Base-by-base conservation (phyloP, 2,797 vertebrate species). In the Gorsachius magnificus region DNA sequence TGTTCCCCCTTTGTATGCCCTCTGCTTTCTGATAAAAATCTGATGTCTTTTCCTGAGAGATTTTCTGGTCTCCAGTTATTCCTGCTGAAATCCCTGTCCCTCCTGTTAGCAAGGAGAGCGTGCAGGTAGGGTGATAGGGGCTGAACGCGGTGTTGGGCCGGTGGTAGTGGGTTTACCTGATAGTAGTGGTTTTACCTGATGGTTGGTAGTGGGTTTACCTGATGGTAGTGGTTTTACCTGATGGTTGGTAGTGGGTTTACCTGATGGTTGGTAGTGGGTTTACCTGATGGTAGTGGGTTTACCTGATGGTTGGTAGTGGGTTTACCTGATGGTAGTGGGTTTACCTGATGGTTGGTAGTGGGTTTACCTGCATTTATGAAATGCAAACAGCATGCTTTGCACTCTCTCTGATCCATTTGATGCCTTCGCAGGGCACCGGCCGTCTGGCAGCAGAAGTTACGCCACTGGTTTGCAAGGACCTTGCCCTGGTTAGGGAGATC, bases 391-490 rank as follows among this genome's bases (percentile, higher is more conserved):
- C 58, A 4, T 28, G 35, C 45, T 5, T 36, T 69, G 22, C 1
- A 2, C 65, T 11, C 4, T 5, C 50, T 22, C 6, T 43, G 66
- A 28, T 31, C 3, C 0, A 8, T 33, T n/a, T 7, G 71, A 56
- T 54, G 50, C 33, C 24, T 48, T 26, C 28, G 26, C 38, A 77
- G 60, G 48, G 17, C 54, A 31, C n/a, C 54, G 36, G 54, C 36
- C 43, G 4, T 3, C 41, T 15, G 10, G 4, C 6, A 21, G 50
- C 29, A 28, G 50, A 38, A 38, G 58, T 45, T 11, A 16, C 41
- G 9, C 12, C 19, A 29, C 75, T 7, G 60, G 13, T 26, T 53
- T 36, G 16, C 46, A 8, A 19, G 24, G 56, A 51, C 56, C 36
- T 20, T 24, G 38, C 56, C 25, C 46, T 35, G 80, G 12, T 22